Conservation (phyloP, 2,888 invertebrate genomes). For the Eupeodes luniger region DNA sequence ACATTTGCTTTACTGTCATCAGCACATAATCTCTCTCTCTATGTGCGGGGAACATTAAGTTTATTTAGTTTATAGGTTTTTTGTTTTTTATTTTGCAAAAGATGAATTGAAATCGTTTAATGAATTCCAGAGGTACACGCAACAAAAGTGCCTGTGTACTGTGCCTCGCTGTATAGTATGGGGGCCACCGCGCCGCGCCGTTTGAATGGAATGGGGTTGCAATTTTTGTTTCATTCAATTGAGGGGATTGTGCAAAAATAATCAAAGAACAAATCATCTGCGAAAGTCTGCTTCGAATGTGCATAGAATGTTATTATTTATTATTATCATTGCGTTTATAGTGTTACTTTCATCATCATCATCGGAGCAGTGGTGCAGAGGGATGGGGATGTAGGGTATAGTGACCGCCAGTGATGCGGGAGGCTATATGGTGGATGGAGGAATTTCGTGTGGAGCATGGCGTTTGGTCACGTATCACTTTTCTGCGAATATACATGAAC, state of each 20-base stretch:
- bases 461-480: slow-evolving; percentile 75
- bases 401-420: slow-evolving; percentile 6
- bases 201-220: slow-evolving; percentile 68
- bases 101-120: slow-evolving; percentile 68
- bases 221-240: slow-evolving; percentile 69
- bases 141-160: slow-evolving; percentile 26
- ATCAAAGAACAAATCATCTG: slow-evolving; percentile 65
- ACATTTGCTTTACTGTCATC: slow-evolving; percentile 56
- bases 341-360: neutral
- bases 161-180: neutral
- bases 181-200: slow-evolving; percentile 7
- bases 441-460: slow-evolving; percentile 60
- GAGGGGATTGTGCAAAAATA: slow-evolving; percentile 75
- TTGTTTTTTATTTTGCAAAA: slow-evolving; percentile 35
- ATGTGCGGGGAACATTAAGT: neutral
- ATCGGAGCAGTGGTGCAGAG: no score
- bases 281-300: slow-evolving; percentile 53
- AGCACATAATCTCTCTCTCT: slow-evolving; percentile 14
- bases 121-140: slow-evolving; percentile 38
- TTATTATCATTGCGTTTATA: slow-evolving; percentile 18
- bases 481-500: neutral
- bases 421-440: slow-evolving; percentile 16
- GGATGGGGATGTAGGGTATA: neutral
- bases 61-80: neutral
- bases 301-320: slow-evolving; percentile 56